Conservation (phyloP, 2,888 invertebrate genomes). For the Caradrina clavipalpis region DNA sequence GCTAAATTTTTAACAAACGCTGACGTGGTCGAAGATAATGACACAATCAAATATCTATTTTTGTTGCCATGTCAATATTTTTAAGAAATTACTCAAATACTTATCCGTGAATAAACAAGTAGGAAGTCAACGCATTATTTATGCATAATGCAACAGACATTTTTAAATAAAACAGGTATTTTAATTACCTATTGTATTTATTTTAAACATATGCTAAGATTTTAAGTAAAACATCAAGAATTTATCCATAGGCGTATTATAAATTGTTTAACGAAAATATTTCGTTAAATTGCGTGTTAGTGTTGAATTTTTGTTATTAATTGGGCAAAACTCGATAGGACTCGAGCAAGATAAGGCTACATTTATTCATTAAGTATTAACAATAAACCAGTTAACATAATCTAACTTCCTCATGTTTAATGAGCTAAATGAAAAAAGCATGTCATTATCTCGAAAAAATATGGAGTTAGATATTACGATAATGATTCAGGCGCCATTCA, state of each 20-base stretch:
- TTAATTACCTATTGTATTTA: conserved; percentile 32
- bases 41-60: background rate
- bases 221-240: background rate
- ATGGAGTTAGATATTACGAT: background rate
- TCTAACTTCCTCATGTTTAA: conserved; percentile 6
- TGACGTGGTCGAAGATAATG: conserved; percentile 24
- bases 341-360: background rate
- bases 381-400: background rate
- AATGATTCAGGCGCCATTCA: no score
- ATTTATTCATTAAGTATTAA: background rate
- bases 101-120: conserved; percentile 9
- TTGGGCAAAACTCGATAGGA: background rate
- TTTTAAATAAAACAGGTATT: conserved; percentile 12
- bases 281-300: background rate
- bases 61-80: background rate
- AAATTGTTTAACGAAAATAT: conserved; percentile 23
- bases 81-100: conserved; percentile 9
- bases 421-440: background rate
- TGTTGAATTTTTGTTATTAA: conserved; percentile 15
- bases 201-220: background rate
- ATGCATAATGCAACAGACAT: conserved; percentile 18
- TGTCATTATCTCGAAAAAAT: background rate
- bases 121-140: conserved; percentile 24
- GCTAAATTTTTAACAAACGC: conserved; percentile 1
- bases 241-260: conserved; percentile 6